Percentiles rank a stretch among this genome's conserved stretches.
phyloP scores from a whole-genome alignment of 2,797 vertebrate genomes.

The Neostethus bicornis region DNA sequence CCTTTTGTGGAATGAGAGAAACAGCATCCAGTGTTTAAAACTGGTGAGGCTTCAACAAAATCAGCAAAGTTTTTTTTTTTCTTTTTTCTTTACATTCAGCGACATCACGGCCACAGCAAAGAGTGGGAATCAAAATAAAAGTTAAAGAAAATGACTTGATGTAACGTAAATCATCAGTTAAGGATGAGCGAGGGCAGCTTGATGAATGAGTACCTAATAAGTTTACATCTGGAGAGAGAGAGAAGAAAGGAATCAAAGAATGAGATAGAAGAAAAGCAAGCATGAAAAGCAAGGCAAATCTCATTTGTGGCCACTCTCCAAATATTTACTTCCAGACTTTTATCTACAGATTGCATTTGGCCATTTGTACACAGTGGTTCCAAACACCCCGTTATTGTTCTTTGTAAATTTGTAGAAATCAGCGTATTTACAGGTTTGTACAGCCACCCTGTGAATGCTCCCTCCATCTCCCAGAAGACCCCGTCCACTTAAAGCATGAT shows the following conservation, averaged over 20 bases:
- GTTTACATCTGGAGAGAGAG: slow-evolving; percentile 58
- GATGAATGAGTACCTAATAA: slow-evolving; percentile 64
- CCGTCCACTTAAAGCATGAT: slow-evolving; percentile 85
- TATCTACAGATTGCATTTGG: slow-evolving; percentile 92
- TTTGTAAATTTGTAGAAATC: slow-evolving; percentile 82
- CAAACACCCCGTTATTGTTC: slow-evolving; percentile 76
- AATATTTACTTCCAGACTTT: slow-evolving; percentile 86
- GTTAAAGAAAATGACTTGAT: slow-evolving; percentile 66
- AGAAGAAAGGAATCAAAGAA: slow-evolving; percentile 60
- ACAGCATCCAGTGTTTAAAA: slow-evolving; percentile 63
- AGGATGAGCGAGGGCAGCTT: slow-evolving; percentile 62
- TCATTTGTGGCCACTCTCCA: slow-evolving; percentile 84
- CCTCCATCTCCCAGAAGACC: slow-evolving; percentile 81
- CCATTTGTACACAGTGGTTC: slow-evolving; percentile 89
- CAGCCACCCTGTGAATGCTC: slow-evolving; percentile 80
- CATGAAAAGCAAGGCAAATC: slow-evolving; percentile 90
- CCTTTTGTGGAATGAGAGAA: slow-evolving; percentile 32
- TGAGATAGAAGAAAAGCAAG: slow-evolving; percentile 77
- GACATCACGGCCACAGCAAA: slow-evolving; percentile 57
- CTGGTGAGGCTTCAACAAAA: slow-evolving; percentile 50
- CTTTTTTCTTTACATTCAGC: slow-evolving; percentile 64
- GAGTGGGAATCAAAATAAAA: slow-evolving; percentile 46
- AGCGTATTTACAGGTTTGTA: slow-evolving; percentile 92
- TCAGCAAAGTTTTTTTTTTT: slow-evolving; percentile 51
- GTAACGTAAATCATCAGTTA: slow-evolving; percentile 59